Conservation (phyloP, 2,797 vertebrate genomes). For the Phrynocephalus vlangalii region DNA sequence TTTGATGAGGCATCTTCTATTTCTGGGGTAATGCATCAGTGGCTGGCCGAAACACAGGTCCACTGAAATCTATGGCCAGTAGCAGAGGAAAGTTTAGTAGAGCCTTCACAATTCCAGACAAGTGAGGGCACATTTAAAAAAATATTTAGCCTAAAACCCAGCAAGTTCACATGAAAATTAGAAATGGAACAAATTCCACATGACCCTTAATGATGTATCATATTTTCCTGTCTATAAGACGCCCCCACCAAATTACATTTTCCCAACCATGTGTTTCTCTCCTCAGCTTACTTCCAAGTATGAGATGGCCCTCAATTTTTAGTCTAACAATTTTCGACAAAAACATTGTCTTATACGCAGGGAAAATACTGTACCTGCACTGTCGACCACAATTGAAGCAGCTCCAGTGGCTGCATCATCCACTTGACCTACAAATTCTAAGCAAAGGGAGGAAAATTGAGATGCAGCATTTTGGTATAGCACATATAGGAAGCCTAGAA, state of each 20-base stretch:
- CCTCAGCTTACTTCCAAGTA: no score
- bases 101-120: background rate
- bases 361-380: conserved; percentile 83
- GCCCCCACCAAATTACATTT: no score
- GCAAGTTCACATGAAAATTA: background rate
- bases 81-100: background rate
- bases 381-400: conserved; percentile 92
- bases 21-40: background rate
- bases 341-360: no score
- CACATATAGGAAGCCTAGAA: conserved; percentile 70
- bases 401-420: conserved; percentile 90
- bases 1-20: background rate
- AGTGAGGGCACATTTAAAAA: background rate
- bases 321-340: no score
- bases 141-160: background rate
- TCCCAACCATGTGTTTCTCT: no score
- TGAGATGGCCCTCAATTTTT: no score
- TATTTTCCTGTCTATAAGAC: no score
- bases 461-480: conserved; percentile 50
- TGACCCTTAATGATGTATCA: background rate
- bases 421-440: conserved; percentile 91
- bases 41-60: background rate
- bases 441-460: conserved; percentile 64
- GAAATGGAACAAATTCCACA: background rate
- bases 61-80: background rate